Conservation (phyloP, 2,113 vertebrate genomes). For the Acrocephalus kingi region DNA sequence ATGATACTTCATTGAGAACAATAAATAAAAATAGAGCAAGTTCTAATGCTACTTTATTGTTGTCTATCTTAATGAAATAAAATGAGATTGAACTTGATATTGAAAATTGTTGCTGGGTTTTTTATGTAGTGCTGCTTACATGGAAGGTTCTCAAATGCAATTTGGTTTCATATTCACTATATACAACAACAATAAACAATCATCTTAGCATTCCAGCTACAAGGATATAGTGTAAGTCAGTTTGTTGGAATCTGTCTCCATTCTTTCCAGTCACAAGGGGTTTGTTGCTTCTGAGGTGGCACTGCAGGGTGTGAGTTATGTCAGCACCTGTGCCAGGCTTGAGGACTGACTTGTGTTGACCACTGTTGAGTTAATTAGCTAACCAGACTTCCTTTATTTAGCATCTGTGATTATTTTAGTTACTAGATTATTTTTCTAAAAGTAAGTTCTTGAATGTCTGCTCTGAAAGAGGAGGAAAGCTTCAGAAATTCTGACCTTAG, state of each 20-base stretch:
- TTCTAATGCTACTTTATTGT: not conserved
- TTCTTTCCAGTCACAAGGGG: not conserved
- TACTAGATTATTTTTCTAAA: not conserved
- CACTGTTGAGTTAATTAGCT: not conserved
- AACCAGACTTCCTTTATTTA: not conserved
- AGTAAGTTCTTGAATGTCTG: not conserved
- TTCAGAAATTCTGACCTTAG: not conserved
- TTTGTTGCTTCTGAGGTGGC: not conserved
- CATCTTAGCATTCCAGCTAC: not conserved
- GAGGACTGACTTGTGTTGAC: not conserved
- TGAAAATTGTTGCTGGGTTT: not conserved
- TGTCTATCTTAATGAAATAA: not conserved
- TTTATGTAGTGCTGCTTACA: not conserved
- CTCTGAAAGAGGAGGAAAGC: not conserved
- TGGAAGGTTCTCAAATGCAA: not conserved
- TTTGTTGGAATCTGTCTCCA: not conserved
- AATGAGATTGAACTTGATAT: not conserved
- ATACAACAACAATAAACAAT: not conserved
- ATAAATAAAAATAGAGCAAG: not conserved
- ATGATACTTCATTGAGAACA: not conserved
- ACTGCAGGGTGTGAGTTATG: not conserved
- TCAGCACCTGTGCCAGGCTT: not conserved
- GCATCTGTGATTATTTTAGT: not conserved
- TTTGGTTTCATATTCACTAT: not conserved
- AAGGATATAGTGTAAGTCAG: not conserved